phyloP scores from a whole-genome alignment of 2,888 invertebrate species.

The Limnephilus auricula region DNA sequence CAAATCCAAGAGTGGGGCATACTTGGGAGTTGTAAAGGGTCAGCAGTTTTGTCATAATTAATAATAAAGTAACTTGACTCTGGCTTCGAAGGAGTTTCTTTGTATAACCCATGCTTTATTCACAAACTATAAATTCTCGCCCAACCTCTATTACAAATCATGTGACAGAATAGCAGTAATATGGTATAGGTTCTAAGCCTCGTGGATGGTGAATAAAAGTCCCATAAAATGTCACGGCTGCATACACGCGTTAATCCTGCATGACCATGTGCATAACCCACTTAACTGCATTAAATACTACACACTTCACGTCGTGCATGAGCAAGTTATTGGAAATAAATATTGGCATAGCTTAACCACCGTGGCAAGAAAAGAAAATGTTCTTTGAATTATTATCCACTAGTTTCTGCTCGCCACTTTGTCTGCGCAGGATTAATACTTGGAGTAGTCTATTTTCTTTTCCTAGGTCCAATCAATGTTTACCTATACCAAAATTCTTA shows the following conservation, averaged over 20 bases:
- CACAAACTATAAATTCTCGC: background rate
- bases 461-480: no score
- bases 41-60: no score
- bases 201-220: background rate
- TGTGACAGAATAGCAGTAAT: background rate
- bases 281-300: background rate
- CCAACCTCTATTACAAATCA: background rate
- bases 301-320: background rate
- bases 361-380: background rate
- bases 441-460: no score
- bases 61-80: no score
- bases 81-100: no score
- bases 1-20: no score
- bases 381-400: no score
- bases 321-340: conserved; percentile 6
- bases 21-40: no score
- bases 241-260: conserved; percentile 7
- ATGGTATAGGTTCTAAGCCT: background rate
- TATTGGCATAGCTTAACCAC: background rate
- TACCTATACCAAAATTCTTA: no score
- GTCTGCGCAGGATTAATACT: no score
- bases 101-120: background rate
- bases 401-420: no score
- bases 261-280: background rate
- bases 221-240: conserved; percentile 23